Conservation (phyloP, 2,113 vertebrate genomes). For the Heterotis niloticus region DNA sequence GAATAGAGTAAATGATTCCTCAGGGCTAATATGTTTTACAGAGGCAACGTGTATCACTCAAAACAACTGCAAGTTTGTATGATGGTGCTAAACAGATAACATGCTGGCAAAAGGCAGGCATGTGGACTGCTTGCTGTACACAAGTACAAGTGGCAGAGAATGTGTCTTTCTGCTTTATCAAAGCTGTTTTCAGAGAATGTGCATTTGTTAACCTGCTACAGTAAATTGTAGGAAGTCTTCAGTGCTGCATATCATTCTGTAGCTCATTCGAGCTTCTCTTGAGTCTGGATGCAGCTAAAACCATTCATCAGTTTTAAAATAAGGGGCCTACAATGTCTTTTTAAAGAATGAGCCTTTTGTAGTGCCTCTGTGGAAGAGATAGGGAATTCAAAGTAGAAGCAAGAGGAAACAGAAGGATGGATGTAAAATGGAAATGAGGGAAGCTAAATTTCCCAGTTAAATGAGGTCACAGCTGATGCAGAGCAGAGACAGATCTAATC, state of each 20-base stretch:
- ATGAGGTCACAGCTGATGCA: constrained; percentile 32
- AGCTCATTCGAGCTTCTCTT: not conserved
- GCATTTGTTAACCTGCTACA: no score
- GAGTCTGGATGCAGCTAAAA: not conserved
- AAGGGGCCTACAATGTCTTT: not conserved
- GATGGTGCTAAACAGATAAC: not conserved
- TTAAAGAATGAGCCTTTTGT: not conserved
- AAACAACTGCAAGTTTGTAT: not conserved
- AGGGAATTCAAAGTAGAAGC: constrained; percentile 24
- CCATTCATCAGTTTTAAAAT: not conserved
- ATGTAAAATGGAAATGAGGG: constrained; percentile 29
- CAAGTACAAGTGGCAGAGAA: not conserved
- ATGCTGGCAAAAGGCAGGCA: not conserved
- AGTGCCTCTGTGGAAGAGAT: not conserved
- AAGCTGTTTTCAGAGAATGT: not conserved
- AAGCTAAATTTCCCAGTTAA: constrained; percentile 36
- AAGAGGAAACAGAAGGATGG: not conserved
- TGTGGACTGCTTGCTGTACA: no score
- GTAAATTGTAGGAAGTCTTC: no score
- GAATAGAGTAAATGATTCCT: not conserved
- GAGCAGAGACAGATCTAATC: constrained; percentile 34
- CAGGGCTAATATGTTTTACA: not conserved
- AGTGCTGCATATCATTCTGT: not conserved
- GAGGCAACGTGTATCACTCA: not conserved
- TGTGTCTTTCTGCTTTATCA: not conserved